Percentiles rank a stretch among this genome's conserved stretches.
These are phyloP conservation scores for Julus scanicus DNA, from an alignment of 2,888 invertebrate species.

Conservation along the genomic window DNA sequence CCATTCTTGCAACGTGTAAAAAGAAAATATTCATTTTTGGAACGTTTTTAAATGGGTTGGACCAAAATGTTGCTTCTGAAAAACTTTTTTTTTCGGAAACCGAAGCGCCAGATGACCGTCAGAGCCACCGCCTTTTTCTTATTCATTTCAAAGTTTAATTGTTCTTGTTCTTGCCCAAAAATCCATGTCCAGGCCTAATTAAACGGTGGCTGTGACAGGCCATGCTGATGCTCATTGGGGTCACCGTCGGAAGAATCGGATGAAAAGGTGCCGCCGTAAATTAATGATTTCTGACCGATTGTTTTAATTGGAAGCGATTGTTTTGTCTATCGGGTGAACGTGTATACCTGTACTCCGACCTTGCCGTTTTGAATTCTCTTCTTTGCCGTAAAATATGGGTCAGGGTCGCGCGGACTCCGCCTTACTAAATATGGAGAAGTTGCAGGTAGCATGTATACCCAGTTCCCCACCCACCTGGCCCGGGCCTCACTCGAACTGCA, in stretches of 20 bases:
- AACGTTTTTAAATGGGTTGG: too few species aligned
- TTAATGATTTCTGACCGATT: not conserved
- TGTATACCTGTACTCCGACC: not conserved
- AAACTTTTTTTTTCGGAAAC: too few species aligned
- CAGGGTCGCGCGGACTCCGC: not conserved
- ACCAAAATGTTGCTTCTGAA: too few species aligned
- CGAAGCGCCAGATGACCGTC: too few species aligned
- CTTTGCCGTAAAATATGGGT: not conserved
- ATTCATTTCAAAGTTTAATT: too few species aligned
- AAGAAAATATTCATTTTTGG: too few species aligned
- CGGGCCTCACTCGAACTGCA: not conserved
- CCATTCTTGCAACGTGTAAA: too few species aligned
- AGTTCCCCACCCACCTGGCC: not conserved
- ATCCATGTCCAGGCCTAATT: too few species aligned
- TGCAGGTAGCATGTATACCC: slow-evolving; percentile 3
- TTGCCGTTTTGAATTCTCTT: not conserved
- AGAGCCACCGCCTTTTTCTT: too few species aligned
- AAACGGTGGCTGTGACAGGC: too few species aligned
- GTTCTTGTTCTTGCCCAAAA: too few species aligned
- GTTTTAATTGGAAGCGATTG: not conserved
- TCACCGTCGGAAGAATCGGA: not conserved
- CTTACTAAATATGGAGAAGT: slow-evolving; percentile 11
- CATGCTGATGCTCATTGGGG: too few species aligned
- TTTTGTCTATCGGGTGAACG: not conserved
- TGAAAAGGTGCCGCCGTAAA: not conserved